phyloP scores from a whole-genome alignment of 2,888 invertebrate genomes.

The Tipula unca region DNA sequence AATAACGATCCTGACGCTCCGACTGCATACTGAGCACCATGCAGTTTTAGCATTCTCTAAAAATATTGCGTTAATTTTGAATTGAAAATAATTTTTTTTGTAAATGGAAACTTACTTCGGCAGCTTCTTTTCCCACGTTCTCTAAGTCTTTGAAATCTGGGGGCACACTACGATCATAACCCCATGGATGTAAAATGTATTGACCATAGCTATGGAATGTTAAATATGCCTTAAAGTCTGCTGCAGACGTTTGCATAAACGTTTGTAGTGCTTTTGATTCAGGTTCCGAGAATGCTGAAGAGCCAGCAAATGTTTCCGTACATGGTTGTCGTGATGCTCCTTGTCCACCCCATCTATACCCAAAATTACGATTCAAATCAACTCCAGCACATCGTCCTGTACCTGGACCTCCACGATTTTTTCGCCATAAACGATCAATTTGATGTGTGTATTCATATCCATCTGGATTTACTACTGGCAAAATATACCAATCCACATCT shows the following conservation, averaged over 20 bases:
- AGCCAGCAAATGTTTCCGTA: slow-evolving; percentile 71
- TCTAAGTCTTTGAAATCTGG: slow-evolving; percentile 63
- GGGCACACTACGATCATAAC: slow-evolving; percentile 63
- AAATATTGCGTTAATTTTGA: slow-evolving; percentile 28
- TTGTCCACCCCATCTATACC: slow-evolving; percentile 78
- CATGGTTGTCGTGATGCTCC: slow-evolving; percentile 80
- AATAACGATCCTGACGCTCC: slow-evolving; percentile 70
- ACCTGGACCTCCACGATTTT: slow-evolving; percentile 55
- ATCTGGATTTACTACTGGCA: slow-evolving; percentile 72
- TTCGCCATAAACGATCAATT: slow-evolving; percentile 74
- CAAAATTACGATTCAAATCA: slow-evolving; percentile 82
- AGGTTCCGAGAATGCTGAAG: slow-evolving; percentile 74
- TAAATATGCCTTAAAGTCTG: slow-evolving; percentile 59
- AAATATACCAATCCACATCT: slow-evolving; percentile 73
- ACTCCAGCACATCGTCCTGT: slow-evolving; percentile 59
- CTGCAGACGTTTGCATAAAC: slow-evolving; percentile 43
- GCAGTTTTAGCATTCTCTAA: slow-evolving; percentile 51
- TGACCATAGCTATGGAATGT: slow-evolving; percentile 83
- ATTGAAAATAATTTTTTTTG: background rate
- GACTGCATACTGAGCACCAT: slow-evolving; percentile 59
- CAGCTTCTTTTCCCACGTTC: slow-evolving; percentile 58
- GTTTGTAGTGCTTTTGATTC: slow-evolving; percentile 65
- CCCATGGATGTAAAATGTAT: slow-evolving; percentile 80
- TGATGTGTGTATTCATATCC: slow-evolving; percentile 83
- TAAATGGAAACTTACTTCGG: slow-evolving; percentile 35